phyloP scores from a whole-genome alignment of 2,888 invertebrate species.

The Drosophila cracens region DNA sequence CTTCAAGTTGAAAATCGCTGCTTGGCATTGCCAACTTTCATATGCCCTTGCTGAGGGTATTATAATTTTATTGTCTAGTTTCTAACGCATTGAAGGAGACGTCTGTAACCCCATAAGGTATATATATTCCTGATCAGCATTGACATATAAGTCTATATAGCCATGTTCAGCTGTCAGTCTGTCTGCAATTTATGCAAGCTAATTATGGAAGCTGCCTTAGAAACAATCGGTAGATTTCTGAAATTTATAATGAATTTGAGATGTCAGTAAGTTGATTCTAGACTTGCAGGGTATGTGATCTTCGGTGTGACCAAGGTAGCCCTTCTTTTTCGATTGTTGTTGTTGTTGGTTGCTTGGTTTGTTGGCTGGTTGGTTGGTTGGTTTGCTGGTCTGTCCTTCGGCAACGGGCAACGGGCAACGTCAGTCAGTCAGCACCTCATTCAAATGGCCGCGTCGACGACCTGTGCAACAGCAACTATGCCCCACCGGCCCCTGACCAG shows the following conservation, averaged over 20 bases:
- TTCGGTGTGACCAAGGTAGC: neutral
- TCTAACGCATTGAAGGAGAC: neutral
- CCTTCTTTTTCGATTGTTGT: slow-evolving; percentile 11
- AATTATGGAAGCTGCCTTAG: too few species aligned
- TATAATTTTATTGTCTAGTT: neutral
- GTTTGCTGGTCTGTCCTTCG: slow-evolving; percentile 34
- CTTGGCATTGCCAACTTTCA: slow-evolving; percentile 59
- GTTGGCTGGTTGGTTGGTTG: slow-evolving; percentile 18
- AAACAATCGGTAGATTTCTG: neutral
- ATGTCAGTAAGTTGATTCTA: neutral
- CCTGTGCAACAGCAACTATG: slow-evolving; percentile 39
- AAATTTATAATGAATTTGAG: neutral
- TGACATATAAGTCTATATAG: neutral
- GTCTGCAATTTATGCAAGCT: accelerated
- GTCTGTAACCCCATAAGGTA: too few species aligned
- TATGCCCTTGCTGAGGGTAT: neutral
- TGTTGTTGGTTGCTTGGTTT: slow-evolving; percentile 8
- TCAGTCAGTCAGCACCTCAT: slow-evolving; percentile 79
- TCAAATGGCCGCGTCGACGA: slow-evolving; percentile 73
- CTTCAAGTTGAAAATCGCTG: slow-evolving; percentile 72
- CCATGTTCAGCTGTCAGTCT: neutral
- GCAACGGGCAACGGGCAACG: slow-evolving; percentile 46
- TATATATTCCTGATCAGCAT: neutral
- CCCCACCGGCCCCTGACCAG: slow-evolving; percentile 19
- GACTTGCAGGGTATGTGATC: neutral